Evolutionary conservation across 2,113 vertebrate genomes (phyloP).

Genomic region (Vulpes ferrilata): DNA sequence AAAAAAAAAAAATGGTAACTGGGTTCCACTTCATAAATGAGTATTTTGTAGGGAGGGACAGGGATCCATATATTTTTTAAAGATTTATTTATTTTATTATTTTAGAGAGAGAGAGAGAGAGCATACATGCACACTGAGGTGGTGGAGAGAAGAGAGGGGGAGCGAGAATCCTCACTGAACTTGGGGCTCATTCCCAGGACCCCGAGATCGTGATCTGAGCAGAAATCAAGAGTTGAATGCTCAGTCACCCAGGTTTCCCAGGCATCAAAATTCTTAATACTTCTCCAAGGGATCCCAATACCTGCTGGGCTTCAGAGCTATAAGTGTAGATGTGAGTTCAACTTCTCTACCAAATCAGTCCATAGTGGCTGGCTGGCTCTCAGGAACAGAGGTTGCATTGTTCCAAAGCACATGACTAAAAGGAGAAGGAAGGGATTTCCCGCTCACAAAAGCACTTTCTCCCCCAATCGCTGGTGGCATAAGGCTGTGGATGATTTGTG

Average conservation of each 20-base stretch:
- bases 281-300: neutral
- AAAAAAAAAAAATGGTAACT: neutral
- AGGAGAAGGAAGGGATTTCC: neutral
- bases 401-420: neutral
- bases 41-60: neutral
- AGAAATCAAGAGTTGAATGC: neutral
- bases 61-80: neutral
- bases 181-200: neutral
- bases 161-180: neutral
- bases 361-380: neutral
- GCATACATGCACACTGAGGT: neutral
- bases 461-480: neutral
- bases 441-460: neutral
- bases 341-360: neutral
- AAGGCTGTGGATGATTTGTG: constrained; percentile 28
- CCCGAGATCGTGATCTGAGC: neutral
- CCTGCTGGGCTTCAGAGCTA: neutral
- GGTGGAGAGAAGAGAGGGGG: too few relatives aligned
- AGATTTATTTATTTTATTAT: neutral
- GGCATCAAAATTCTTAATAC: neutral
- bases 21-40: neutral
- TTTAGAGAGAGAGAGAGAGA: neutral
- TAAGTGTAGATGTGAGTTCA: neutral
- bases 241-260: neutral
- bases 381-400: neutral